Conservation (phyloP, 2,888 invertebrate genomes). For the Rugalucina vietnamica region DNA sequence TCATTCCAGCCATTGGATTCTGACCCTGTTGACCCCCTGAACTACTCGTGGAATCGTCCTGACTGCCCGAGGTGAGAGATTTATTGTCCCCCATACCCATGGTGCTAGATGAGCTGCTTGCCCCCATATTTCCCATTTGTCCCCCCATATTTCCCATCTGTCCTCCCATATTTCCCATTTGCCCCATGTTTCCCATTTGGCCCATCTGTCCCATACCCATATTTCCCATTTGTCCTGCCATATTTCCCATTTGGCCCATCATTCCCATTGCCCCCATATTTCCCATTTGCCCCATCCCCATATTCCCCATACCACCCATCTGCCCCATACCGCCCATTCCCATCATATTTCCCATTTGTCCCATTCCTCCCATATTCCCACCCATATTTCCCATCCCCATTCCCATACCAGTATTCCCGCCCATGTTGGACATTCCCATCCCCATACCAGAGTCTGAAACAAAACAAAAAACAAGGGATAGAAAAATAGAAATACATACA, state of each 20-base stretch:
- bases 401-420: constrained; percentile 10
- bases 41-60: not conserved
- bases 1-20: constrained; percentile 41
- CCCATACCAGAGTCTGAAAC: too few species aligned
- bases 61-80: not conserved
- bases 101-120: not conserved
- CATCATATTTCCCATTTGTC: not conserved
- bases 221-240: constrained; percentile 33
- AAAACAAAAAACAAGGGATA: too few species aligned
- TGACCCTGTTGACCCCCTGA: not conserved
- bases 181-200: not conserved
- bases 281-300: constrained; percentile 21
- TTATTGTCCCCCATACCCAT: not conserved
- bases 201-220: constrained; percentile 29
- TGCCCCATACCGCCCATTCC: constrained; percentile 32
- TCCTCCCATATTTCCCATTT: constrained; percentile 24
- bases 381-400: constrained; percentile 40
- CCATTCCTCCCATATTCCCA: constrained; percentile 28
- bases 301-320: constrained; percentile 36
- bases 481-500: too few species aligned
- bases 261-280: constrained; percentile 32
- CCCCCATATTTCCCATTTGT: constrained; percentile 32
- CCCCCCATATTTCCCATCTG: constrained; percentile 23
- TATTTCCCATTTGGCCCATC: constrained; percentile 26
- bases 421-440: constrained; percentile 8